Percentiles rank a stretch among this genome's conserved stretches.
Conservation (phyloP, 1,140 invertebrate genomes). For the Reticulitermes speratus region DNA sequence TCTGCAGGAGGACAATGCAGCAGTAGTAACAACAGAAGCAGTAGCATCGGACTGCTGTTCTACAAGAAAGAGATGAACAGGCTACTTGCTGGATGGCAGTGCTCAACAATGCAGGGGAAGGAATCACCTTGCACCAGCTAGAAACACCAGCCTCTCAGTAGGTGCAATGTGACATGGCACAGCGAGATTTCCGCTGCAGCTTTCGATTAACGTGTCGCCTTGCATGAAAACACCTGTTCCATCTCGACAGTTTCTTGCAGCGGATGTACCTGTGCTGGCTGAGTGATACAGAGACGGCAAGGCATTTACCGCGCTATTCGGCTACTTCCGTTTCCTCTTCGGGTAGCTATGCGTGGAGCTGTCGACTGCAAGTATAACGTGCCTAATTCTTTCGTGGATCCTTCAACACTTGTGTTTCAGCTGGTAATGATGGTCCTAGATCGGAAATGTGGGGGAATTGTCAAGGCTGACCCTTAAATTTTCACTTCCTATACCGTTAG, state of each 20-base stretch:
- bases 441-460: too few relatives aligned
- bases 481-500: too few relatives aligned
- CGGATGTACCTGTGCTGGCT: not conserved
- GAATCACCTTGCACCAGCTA: not conserved
- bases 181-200: not conserved
- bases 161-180: not conserved
- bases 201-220: not conserved
- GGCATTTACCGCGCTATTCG: too few relatives aligned
- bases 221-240: not conserved
- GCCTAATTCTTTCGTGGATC: too few relatives aligned
- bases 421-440: too few relatives aligned
- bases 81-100: slow-evolving; percentile 8
- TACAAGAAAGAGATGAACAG: slow-evolving; percentile 16
- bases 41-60: slow-evolving; percentile 3
- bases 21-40: slow-evolving; percentile 26
- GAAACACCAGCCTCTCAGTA: not conserved
- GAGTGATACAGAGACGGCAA: too few relatives aligned
- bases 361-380: too few relatives aligned
- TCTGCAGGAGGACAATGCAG: slow-evolving; percentile 32
- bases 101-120: slow-evolving; percentile 2
- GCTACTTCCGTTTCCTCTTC: too few relatives aligned
- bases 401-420: too few relatives aligned
- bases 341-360: too few relatives aligned
- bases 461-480: too few relatives aligned
- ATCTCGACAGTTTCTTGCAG: not conserved